phyloP scores from a whole-genome alignment of 2,113 vertebrate genomes.

The Puntigrus tetrazona region DNA sequence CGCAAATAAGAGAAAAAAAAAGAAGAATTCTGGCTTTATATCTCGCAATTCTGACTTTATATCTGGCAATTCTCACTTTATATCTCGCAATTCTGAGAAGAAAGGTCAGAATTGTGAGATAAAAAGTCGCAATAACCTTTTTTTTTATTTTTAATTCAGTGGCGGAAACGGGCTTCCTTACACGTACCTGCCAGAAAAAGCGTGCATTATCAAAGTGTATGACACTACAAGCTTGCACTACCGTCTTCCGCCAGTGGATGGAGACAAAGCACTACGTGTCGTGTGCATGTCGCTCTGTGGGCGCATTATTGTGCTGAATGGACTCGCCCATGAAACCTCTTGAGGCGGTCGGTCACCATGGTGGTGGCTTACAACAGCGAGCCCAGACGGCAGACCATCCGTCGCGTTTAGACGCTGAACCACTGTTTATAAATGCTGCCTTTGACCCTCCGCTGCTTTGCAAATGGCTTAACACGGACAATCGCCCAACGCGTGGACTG shows the following conservation, averaged over 20 bases:
- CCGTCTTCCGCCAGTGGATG: constrained; percentile 60
- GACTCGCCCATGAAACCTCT: constrained; percentile 73
- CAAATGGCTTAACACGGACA: constrained; percentile 57
- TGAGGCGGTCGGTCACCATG: constrained; percentile 78
- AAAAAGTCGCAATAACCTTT: too few relatives aligned
- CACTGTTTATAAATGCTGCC: constrained; percentile 42
- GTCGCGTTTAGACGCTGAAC: constrained; percentile 58
- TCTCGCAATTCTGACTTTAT: too few relatives aligned
- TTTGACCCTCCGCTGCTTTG: background rate
- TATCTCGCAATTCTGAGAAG: too few relatives aligned
- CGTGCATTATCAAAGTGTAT: background rate
- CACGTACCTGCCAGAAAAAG: background rate
- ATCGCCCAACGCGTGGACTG: constrained; percentile 38
- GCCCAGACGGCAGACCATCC: constrained; percentile 58
- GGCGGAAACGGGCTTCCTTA: too few relatives aligned
- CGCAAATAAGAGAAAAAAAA: too few relatives aligned
- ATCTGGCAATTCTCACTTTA: too few relatives aligned
- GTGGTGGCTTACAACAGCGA: constrained; percentile 76
- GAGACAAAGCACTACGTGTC: constrained; percentile 33
- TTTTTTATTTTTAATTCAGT: too few relatives aligned
- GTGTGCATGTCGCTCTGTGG: constrained; percentile 47
- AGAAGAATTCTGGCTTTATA: too few relatives aligned
- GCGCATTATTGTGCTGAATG: constrained; percentile 54
- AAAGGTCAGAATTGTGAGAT: too few relatives aligned
- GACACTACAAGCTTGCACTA: constrained; percentile 13